These are phyloP conservation scores for Panagrolaimus sp. DNA, from an alignment of 1,140 invertebrate species.

Conservation along the genomic window DNA sequence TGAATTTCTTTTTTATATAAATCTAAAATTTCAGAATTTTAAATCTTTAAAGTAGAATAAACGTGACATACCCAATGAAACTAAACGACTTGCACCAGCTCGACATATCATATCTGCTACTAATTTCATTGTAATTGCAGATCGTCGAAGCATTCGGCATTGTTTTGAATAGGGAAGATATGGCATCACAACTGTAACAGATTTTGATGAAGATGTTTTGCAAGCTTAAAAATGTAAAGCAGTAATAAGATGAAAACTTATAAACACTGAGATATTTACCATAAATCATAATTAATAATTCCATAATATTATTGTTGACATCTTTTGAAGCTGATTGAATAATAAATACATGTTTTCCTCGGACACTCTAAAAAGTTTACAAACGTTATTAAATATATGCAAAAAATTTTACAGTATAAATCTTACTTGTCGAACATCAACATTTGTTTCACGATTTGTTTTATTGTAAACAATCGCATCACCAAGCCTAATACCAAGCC, in stretches of 20 bases:
- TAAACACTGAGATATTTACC: too few relatives aligned
- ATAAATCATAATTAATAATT: slow-evolving; percentile 95
- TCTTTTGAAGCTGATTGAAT: slow-evolving; percentile 50
- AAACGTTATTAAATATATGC: too few relatives aligned
- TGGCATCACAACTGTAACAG: slow-evolving; percentile 93
- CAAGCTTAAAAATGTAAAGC: too few relatives aligned
- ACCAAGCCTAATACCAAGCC: slow-evolving; percentile 49
- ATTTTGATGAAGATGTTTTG: slow-evolving; percentile 92
- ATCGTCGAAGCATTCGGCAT: slow-evolving; percentile 95
- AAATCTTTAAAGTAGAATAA: too few relatives aligned
- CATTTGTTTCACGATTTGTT: slow-evolving; percentile 47
- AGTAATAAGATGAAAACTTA: too few relatives aligned
- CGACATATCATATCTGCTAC: slow-evolving; percentile 91
- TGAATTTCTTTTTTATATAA: slow-evolving; percentile 98
- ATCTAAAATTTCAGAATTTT: slow-evolving; percentile 68
- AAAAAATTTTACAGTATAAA: too few relatives aligned
- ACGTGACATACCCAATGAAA: background rate
- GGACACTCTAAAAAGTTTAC: slow-evolving; percentile 47
- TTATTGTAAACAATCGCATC: slow-evolving; percentile 56
- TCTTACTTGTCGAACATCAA: slow-evolving; percentile 38
- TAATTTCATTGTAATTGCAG: slow-evolving; percentile 90
- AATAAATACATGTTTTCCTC: slow-evolving; percentile 56
- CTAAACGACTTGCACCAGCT: slow-evolving; percentile 67
- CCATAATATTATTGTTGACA: slow-evolving; percentile 78
- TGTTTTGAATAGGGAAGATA: slow-evolving; percentile 98